These are phyloP conservation scores for Sander lucioperca DNA, from an alignment of 2,113 vertebrate species.

Conservation along the genomic window DNA sequence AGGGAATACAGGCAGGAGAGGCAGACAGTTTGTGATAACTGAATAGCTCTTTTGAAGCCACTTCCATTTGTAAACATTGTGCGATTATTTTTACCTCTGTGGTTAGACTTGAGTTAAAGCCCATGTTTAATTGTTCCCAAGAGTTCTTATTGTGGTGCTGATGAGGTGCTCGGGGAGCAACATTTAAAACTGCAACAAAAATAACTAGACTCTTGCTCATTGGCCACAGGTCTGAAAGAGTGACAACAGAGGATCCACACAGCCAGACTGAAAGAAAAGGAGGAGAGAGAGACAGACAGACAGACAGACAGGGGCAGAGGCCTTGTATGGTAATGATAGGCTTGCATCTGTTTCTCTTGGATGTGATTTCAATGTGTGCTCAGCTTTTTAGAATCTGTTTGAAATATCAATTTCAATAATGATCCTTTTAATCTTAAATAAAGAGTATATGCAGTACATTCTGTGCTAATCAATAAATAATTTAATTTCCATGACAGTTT, in stretches of 20 bases:
- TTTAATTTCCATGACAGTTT: slow-evolving; percentile 47
- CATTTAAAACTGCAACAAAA: slow-evolving; percentile 91
- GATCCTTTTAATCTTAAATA: slow-evolving; percentile 35
- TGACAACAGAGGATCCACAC: slow-evolving; percentile 53
- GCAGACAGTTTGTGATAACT: slow-evolving; percentile 81
- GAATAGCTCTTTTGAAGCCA: slow-evolving; percentile 82
- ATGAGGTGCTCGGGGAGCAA: slow-evolving; percentile 92
- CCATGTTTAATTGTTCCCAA: slow-evolving; percentile 92
- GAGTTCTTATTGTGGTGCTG: slow-evolving; percentile 93
- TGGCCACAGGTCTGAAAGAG: slow-evolving; percentile 72
- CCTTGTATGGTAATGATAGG: slow-evolving; percentile 16
- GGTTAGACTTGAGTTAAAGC: slow-evolving; percentile 89
- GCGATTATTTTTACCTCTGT: slow-evolving; percentile 87
- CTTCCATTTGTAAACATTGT: slow-evolving; percentile 85
- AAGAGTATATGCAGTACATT: slow-evolving; percentile 26
- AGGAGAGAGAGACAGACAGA: not conserved
- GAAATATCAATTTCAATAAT: slow-evolving; percentile 55
- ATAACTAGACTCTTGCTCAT: slow-evolving; percentile 84
- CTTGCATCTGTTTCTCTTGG: slow-evolving; percentile 15
- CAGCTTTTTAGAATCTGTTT: slow-evolving; percentile 32
- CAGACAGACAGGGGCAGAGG: slow-evolving; percentile 15
- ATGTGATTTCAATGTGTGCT: slow-evolving; percentile 34
- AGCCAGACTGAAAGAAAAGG: slow-evolving; percentile 17
- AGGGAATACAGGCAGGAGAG: slow-evolving; percentile 71
- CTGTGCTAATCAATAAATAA: slow-evolving; percentile 57